These are phyloP conservation scores for Mobula birostris DNA, from an alignment of 2,113 vertebrate species.

Conservation along the genomic window DNA sequence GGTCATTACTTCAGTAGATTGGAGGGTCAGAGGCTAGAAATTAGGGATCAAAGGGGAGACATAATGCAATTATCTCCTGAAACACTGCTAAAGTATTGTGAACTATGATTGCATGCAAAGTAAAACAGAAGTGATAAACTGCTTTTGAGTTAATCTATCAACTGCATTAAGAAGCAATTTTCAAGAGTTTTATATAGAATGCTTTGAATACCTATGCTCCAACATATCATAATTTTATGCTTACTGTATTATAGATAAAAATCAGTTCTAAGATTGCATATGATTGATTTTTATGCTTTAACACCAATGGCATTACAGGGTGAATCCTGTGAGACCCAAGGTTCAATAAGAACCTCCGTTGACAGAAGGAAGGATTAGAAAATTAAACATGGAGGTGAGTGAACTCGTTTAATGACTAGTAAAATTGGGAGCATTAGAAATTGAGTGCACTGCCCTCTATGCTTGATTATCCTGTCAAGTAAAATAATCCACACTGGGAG, in stretches of 20 bases:
- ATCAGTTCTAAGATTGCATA: background rate
- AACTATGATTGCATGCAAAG: background rate
- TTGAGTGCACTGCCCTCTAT: background rate
- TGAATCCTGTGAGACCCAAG: background rate
- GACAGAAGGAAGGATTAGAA: background rate
- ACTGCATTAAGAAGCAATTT: background rate
- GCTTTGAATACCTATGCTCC: background rate
- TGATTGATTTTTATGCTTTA: background rate
- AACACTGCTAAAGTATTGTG: background rate
- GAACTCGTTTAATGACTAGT: background rate
- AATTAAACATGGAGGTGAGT: constrained; percentile 5
- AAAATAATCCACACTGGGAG: background rate
- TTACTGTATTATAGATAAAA: background rate
- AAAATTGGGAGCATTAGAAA: background rate
- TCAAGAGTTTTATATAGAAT: background rate
- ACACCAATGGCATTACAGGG: background rate
- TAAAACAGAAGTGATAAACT: background rate
- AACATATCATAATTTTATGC: background rate
- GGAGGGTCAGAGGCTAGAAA: too few species aligned
- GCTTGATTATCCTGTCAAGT: constrained; percentile 13
- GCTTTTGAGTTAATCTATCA: background rate
- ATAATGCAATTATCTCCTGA: background rate
- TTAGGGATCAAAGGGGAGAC: too few species aligned
- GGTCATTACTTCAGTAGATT: too few species aligned
- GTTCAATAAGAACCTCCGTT: background rate